Evolutionary conservation across 1,140 invertebrate genomes (phyloP).

Genomic region (Galleria mellonella): DNA sequence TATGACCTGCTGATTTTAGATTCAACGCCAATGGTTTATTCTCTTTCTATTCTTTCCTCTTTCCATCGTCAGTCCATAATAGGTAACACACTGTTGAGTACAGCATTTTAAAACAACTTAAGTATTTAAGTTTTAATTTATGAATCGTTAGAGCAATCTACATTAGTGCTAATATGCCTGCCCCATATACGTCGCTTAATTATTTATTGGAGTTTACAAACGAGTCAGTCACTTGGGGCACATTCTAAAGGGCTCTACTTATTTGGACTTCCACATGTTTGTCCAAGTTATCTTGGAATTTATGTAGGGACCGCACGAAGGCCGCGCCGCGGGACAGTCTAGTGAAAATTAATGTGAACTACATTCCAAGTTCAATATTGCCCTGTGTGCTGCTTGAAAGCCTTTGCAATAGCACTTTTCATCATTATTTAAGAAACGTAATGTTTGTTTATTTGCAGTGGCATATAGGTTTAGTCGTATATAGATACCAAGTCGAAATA

Average conservation of each 20-base stretch:
- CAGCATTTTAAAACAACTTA: too few species aligned
- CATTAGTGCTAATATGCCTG: background rate
- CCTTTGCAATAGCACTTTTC: background rate
- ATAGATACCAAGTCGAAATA: too few species aligned
- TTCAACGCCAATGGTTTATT: too few species aligned
- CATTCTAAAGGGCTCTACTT: slow-evolving; percentile 53
- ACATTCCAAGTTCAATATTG: background rate
- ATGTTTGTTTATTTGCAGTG: too few species aligned
- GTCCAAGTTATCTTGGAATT: slow-evolving; percentile 59
- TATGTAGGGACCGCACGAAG: slow-evolving; percentile 47
- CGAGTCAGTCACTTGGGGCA: slow-evolving; percentile 40
- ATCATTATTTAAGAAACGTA: background rate
- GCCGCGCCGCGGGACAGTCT: slow-evolving; percentile 31
- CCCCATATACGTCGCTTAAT: slow-evolving; percentile 10
- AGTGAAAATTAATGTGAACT: slow-evolving; percentile 55
- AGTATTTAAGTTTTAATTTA: too few species aligned
- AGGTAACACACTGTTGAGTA: too few species aligned
- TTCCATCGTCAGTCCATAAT: too few species aligned
- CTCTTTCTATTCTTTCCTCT: too few species aligned
- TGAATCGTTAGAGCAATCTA: too few species aligned
- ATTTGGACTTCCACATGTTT: slow-evolving; percentile 57
- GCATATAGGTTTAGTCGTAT: too few species aligned
- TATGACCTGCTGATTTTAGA: too few species aligned
- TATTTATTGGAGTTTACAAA: slow-evolving; percentile 30
- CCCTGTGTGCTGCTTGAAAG: too few species aligned